These are phyloP conservation scores for Emydocephalus ijimae DNA, from an alignment of 2,113 vertebrate genomes.

Conservation along the genomic window DNA sequence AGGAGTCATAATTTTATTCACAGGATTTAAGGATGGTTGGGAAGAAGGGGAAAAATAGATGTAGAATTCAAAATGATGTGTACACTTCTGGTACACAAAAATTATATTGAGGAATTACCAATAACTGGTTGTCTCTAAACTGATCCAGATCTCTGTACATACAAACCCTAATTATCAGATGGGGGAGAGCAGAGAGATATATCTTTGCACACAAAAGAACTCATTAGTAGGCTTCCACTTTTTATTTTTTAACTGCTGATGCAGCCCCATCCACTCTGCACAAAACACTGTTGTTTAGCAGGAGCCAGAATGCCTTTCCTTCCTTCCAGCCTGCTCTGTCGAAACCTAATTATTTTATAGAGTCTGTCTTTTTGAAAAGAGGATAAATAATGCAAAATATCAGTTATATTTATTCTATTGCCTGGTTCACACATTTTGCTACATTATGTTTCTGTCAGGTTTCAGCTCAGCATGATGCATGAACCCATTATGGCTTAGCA, in stretches of 20 bases:
- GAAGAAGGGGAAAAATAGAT: not conserved
- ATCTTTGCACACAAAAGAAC: not conserved
- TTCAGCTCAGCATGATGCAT: not conserved
- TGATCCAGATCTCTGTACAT: not conserved
- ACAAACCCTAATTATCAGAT: not conserved
- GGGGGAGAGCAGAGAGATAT: not conserved
- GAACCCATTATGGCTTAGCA: not conserved
- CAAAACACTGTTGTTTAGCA: not conserved
- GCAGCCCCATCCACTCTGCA: not conserved
- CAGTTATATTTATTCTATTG: not conserved
- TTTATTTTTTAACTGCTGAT: not conserved
- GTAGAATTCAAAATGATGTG: not conserved
- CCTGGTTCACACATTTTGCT: not conserved
- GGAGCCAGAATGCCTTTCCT: not conserved
- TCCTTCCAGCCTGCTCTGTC: not conserved
- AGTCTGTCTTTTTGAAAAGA: not conserved
- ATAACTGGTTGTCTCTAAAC: not conserved
- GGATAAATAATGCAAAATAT: not conserved
- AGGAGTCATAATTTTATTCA: not conserved
- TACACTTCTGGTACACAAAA: not conserved
- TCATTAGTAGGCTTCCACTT: not conserved
- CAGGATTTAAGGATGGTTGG: not conserved
- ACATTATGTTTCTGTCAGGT: not conserved
- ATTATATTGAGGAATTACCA: not conserved
- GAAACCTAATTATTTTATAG: not conserved